phyloP scores from a whole-genome alignment of 2,888 invertebrate species.

The Aplocera efformata region DNA sequence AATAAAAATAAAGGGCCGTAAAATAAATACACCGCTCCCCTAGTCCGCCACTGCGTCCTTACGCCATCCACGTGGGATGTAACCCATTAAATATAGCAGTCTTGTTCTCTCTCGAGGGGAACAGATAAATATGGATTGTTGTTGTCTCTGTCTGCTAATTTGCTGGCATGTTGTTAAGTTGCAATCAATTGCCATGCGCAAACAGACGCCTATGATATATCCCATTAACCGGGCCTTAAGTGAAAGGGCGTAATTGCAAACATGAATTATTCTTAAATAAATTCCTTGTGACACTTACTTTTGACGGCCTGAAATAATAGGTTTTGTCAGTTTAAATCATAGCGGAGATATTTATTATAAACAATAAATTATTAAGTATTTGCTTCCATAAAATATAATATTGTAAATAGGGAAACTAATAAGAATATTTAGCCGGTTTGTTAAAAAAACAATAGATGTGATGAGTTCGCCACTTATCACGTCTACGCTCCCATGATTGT shows the following conservation, averaged over 20 bases:
- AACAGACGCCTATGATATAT: conserved; percentile 81
- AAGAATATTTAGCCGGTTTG: no score
- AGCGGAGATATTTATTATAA: conserved; percentile 1
- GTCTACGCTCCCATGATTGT: no score
- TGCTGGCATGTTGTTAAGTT: conserved; percentile 78
- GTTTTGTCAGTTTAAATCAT: conserved; percentile 10
- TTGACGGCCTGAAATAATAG: background rate
- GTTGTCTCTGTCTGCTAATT: conserved; percentile 62
- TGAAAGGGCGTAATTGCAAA: conserved; percentile 45
- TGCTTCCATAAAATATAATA: background rate
- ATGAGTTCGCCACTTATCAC: no score
- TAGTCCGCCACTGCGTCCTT: conserved; percentile 47
- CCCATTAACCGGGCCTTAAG: conserved; percentile 67
- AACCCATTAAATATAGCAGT: conserved; percentile 33
- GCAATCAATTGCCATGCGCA: conserved; percentile 81
- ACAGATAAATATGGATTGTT: conserved; percentile 8
- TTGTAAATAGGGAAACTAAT: no score
- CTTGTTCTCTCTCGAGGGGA: conserved; percentile 31
- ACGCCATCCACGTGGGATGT: conserved; percentile 50
- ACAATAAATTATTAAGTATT: background rate
- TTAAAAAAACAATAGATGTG: no score
- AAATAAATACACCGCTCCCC: conserved; percentile 58
- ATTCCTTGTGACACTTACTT: no score
- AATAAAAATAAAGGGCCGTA: conserved; percentile 64
- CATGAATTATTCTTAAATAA: conserved; percentile 25